phyloP scores from a whole-genome alignment of 2,797 vertebrate species.

The Schizothorax lantsangensis region DNA sequence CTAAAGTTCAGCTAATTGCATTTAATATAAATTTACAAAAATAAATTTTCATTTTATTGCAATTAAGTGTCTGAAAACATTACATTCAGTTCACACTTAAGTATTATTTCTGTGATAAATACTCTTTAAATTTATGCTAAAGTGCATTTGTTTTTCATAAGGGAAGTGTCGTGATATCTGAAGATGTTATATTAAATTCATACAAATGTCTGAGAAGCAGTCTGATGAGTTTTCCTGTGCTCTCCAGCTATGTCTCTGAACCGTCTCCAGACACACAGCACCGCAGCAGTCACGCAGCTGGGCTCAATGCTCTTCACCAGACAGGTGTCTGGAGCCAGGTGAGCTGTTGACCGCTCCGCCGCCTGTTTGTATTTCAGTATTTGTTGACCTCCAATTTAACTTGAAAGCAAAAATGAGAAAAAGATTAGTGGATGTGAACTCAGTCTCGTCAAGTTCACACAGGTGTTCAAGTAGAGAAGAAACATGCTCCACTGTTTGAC shows the following conservation, averaged over 20 bases:
- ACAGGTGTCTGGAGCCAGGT: constrained; percentile 98
- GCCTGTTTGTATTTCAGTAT: not conserved
- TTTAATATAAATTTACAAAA: not conserved
- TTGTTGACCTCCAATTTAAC: not conserved
- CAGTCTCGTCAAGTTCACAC: not conserved
- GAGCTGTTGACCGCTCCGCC: constrained; percentile 49
- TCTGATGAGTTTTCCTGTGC: constrained; percentile 9
- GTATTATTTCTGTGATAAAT: not conserved
- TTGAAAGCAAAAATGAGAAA: not conserved
- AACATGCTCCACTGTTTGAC: not conserved
- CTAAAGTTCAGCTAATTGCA: not conserved
- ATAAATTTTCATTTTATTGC: not conserved
- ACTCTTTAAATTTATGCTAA: not conserved
- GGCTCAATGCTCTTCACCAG: constrained; percentile 99
- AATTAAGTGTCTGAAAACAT: not conserved
- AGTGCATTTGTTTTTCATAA: not conserved
- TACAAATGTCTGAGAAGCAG: not conserved
- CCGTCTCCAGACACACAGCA: constrained; percentile 76
- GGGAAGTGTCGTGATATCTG: not conserved
- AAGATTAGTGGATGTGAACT: not conserved
- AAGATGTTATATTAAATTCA: not conserved
- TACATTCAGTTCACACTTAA: not conserved
- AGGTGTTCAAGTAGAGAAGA: not conserved
- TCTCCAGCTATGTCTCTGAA: constrained; percentile 89
- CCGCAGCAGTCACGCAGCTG: constrained; percentile 87